Evolutionary conservation across 2,797 vertebrate genomes (phyloP), one percentile per base, ranked within the genome.

Genomic region (Ctenosaura bakeri): DNA sequence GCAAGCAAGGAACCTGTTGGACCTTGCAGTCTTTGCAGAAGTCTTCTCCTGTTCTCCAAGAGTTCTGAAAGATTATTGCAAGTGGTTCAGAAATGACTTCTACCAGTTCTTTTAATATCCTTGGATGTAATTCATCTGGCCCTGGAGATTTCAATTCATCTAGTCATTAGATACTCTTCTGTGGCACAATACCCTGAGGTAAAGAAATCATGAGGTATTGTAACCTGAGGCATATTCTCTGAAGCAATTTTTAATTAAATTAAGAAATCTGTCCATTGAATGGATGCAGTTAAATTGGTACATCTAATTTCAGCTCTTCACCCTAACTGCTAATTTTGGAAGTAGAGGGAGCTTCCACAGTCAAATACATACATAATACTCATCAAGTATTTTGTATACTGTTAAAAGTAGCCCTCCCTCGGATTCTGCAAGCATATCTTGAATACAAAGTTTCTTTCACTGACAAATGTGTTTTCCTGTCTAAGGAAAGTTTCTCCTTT

Each of bases 401-500:
- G 82, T 73, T 59, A 79, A 73, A 46, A 3, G 81, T 87, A 69
- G 29, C 87, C 83, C 12, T 74, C 88, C 84, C 0, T 24, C 88
- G 82, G 50, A 22, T 94, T 91, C 92, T 73, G 85, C 85, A 93
- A 92, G 92, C 6, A 54, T 93, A 90, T 12, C 84, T 76, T 8
- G 16, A 94, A 94, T 87, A 91, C 90, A 84, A 95, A 94, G 85
- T 95, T 97, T 92, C 91, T 83, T 93, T 90, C 29, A 80, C 69
- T 92, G 90, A 96, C 94, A 92, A 91, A 94, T 94, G 88, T 94
- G 82, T 35, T 94, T 94, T 96, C 93, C 86, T 62, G 95, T 94
- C 95, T 93, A 88, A 95, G 83, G 88, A 93, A 96, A 94, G 88
- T 93, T 96, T 96, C 92, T 92, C 90, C 93, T 95, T 92, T 96